Base-by-base conservation (phyloP, 2,113 vertebrate genomes). In the Dicrurus megarhynchus region DNA sequence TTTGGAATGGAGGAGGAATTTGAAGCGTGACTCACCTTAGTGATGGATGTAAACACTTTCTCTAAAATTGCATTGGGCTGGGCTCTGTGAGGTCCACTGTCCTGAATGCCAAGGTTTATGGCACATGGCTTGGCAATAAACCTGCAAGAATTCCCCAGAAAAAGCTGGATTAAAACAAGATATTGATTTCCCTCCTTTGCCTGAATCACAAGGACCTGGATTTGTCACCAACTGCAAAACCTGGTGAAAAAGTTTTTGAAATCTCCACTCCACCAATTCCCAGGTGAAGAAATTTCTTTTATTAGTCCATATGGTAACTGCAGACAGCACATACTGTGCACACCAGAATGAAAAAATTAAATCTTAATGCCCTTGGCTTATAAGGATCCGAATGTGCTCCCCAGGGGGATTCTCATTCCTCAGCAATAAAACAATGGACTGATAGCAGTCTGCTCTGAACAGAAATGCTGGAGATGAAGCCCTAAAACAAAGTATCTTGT, bases 1-100 rank as follows among this genome's bases (percentile, higher is more conserved):
- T 18, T 15, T 17, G 53, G 37, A 37, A 22, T 2, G 6, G 73
- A 52, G 53, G 16, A 33, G 81, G 68, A 44, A 90, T 55, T 7
- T 49, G 71, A 41, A 84, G 9, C 1, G 1, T 2, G 49, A 96
- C 97, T 98, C 94, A 99, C 99, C 99, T 99, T 99, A 65, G 99
- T 99, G 93, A 99, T 98, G 95, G 99, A 99, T 95, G 98, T 93
- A 97, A 99, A 99, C 98, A 99, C 99, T 97, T 99, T 99, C 97
- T 99, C 99, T 97, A 99, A 98, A 89, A 99, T 98, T 33, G 98
- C 98, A 85, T 99, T 99, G 95, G 98, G 98, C 88, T 98, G 98
- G 61, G 98, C 98, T 98, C 97, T 97, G 95, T 98, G 98, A 93
- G 95, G 97, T 77, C 96, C 97, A 33, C 96, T 98, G 44, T 98